Base-by-base conservation (phyloP, 2,113 vertebrate genomes). In the Mola mola region DNA sequence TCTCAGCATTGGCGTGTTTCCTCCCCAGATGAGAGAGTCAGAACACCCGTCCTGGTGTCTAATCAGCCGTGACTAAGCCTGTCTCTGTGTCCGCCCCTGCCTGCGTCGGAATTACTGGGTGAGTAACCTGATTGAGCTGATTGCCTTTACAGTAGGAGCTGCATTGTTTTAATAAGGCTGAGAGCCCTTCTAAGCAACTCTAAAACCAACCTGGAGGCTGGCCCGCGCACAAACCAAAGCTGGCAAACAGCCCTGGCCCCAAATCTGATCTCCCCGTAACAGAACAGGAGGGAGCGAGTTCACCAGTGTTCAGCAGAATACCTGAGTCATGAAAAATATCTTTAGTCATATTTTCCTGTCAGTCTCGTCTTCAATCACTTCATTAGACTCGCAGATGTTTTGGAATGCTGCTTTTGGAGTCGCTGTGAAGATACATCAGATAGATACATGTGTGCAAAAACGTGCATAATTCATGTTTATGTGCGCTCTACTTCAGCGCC, bases 1-100 rank as follows among this genome's bases (percentile, higher is more conserved):
- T 56, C 60, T 44, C 7, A 36, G 52, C 46, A 33, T 65, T 24
- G 66, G 22, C 13, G 25, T n/a, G 21, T 38, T 59, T 57, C 73
- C 58, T 57, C 65, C 75, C 26, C 37, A 71, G 59, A 79, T 63
- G 42, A 75, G 43, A 57, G 48, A 72, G 44, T 68, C 81, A 72
- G 66, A 60, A 53, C 37, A 68, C 69, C 60, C 43, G 71, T 68
- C 51, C 60, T 61, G 9, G 19, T 22, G 38, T 70, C 66, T 81
- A 79, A 81, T 74, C 64, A 66, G 60, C 73, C 55, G 2, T 79
- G 74, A 82, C 76, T 81, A 79, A 85, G 66, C 46, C 43, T 6
- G 41, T 60, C 64, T 82, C 67, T n/a, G 52, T 31, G 2, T 59
- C 79, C 8, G n/a, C 62, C 68, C 53, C 46, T 20, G 53, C 49